A percentile compares a stretch with the other conserved stretches of the same genome.
phyloP scores from a whole-genome alignment of 2,113 vertebrate genomes.

The Phylloscopus trochilus region DNA sequence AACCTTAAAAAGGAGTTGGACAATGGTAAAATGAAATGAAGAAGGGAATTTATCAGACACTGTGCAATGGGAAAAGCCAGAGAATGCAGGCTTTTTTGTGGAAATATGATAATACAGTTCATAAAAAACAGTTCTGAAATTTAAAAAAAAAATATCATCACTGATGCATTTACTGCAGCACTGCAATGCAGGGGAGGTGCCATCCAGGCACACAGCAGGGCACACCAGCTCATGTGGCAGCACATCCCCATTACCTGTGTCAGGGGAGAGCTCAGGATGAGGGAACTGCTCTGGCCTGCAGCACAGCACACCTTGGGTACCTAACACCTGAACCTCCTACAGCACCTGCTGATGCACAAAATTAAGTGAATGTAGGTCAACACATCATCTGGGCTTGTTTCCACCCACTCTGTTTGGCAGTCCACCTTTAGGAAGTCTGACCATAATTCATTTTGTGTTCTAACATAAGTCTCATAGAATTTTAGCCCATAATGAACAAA shows the following conservation, averaged over 20 bases:
- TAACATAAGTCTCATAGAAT: background rate
- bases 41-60: background rate
- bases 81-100: background rate
- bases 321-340: background rate
- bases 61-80: background rate
- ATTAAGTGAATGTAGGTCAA: fast-evolving
- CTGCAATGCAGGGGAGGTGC: background rate
- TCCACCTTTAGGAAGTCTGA: background rate
- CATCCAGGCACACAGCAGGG: background rate
- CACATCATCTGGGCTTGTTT: background rate
- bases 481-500: background rate
- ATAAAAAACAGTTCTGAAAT: background rate
- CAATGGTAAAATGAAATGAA: background rate
- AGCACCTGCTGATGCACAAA: background rate
- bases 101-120: background rate
- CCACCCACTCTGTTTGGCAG: background rate
- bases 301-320: background rate
- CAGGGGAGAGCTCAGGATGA: background rate
- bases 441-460: background rate
- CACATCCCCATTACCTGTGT: background rate
- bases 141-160: background rate
- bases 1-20: background rate
- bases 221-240: background rate
- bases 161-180: background rate
- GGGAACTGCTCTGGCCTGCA: background rate